Conservation (phyloP, 2,797 vertebrate species). For the Tokudaia tokunoshimensis region DNA sequence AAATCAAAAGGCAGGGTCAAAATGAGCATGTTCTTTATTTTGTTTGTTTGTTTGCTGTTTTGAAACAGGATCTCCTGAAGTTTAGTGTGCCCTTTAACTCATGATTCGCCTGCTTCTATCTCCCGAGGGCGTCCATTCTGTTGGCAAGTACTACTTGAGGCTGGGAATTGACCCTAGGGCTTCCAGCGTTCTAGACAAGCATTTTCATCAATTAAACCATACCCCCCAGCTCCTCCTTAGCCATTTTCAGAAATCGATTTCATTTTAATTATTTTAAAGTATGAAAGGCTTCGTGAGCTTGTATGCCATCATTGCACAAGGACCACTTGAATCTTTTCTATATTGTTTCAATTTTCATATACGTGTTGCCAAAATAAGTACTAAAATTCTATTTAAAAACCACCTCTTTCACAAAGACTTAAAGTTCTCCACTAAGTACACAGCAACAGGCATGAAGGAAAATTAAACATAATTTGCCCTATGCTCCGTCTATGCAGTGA, state of each 20-base stretch:
- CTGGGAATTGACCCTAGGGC: not conserved
- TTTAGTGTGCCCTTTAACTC: not conserved
- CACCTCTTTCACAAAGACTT: not conserved
- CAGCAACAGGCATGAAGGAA: not conserved
- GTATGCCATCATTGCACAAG: too few species aligned
- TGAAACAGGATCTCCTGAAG: not conserved
- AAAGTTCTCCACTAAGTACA: not conserved
- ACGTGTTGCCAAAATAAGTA: not conserved
- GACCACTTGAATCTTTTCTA: not conserved
- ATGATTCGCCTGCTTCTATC: not conserved
- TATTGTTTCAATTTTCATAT: not conserved
- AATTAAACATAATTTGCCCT: slow-evolving; percentile 43
- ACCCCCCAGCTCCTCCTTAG: not conserved
- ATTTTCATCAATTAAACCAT: not conserved
- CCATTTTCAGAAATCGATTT: too few species aligned
- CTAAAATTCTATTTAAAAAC: not conserved
- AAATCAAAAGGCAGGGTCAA: slow-evolving; percentile 21
- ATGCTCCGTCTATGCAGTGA: not conserved
- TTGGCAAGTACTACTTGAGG: not conserved
- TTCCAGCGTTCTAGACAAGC: not conserved
- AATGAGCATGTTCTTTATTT: not conserved
- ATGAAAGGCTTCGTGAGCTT: not conserved
- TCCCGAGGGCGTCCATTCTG: not conserved
- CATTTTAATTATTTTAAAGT: not conserved
- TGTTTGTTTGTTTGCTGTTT: not conserved